Evolutionary conservation across 2,113 vertebrate genomes (phyloP).

Genomic region (Ciconia boyciana): DNA sequence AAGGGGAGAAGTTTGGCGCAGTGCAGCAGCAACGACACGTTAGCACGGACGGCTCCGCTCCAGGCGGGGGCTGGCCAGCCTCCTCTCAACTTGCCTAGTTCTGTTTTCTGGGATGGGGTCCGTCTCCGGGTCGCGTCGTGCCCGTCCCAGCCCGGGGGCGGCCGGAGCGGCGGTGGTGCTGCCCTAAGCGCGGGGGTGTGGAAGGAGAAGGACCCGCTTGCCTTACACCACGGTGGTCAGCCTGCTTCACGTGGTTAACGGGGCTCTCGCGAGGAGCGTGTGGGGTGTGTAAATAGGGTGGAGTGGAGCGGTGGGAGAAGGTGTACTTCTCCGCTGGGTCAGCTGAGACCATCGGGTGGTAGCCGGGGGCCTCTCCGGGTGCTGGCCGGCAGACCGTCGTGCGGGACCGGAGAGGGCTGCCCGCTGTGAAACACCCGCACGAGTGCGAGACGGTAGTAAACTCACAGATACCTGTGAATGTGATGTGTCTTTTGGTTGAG

Average conservation of each 20-base stretch:
- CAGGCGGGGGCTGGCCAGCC: not conserved
- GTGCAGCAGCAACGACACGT: not conserved
- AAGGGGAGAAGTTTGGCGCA: not conserved
- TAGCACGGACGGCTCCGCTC: not conserved
- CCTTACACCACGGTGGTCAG: too few species aligned
- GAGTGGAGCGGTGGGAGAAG: not conserved
- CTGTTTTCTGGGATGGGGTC: not conserved
- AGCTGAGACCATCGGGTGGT: not conserved
- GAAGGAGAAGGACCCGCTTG: not conserved
- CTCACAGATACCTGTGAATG: not conserved
- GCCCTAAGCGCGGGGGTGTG: accelerated
- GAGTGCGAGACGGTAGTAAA: not conserved
- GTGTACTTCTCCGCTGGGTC: not conserved
- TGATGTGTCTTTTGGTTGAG: not conserved
- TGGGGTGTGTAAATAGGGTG: too few species aligned
- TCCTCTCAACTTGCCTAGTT: accelerated
- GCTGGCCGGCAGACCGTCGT: accelerated
- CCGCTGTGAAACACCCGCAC: not conserved
- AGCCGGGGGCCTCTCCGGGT: not conserved
- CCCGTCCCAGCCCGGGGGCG: not conserved
- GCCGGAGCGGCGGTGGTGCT: not conserved
- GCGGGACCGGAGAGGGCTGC: not conserved
- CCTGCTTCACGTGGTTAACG: not conserved
- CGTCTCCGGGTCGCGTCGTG: not conserved
- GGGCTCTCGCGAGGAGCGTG: not conserved